Conservation (phyloP, 1,140 invertebrate species). For the Scaptomyza graminum region DNA sequence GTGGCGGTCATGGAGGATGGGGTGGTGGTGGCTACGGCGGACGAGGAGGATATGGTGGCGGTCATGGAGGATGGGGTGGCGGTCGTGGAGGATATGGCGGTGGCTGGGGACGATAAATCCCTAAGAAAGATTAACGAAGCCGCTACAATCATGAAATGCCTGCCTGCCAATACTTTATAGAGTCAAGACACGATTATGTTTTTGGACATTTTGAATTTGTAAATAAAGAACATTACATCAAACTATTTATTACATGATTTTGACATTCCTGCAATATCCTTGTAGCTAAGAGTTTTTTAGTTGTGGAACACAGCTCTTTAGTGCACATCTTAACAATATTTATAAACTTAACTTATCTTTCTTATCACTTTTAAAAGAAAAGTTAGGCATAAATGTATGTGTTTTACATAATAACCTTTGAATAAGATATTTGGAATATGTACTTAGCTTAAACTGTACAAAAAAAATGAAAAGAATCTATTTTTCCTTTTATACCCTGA, state of each 20-base stretch:
- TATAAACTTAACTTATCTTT: too few species aligned
- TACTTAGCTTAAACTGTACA: too few species aligned
- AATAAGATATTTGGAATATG: too few species aligned
- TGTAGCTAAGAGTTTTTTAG: background rate
- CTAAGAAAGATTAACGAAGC: background rate
- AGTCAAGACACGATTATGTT: background rate
- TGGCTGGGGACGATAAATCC: slow-evolving; percentile 2
- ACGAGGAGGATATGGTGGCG: slow-evolving; percentile 28
- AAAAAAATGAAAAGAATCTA: too few species aligned
- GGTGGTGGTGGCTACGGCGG: slow-evolving; percentile 12
- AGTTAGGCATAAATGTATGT: too few species aligned
- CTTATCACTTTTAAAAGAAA: too few species aligned
- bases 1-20: slow-evolving; percentile 1
- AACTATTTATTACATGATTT: slow-evolving; percentile 8
- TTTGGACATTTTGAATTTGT: slow-evolving; percentile 8
- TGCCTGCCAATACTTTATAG: background rate
- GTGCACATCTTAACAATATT: too few species aligned
- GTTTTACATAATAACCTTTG: too few species aligned
- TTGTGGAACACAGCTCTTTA: too few species aligned
- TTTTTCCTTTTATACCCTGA: too few species aligned
- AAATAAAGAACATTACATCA: slow-evolving; percentile 46
- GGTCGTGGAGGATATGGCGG: slow-evolving; percentile 12
- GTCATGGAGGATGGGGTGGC: slow-evolving; percentile 7
- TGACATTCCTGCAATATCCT: background rate
- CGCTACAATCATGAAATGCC: background rate